Conservation (phyloP, 35 echinoderm and acorn worm genomes). For the Lytechinus pictus region DNA sequence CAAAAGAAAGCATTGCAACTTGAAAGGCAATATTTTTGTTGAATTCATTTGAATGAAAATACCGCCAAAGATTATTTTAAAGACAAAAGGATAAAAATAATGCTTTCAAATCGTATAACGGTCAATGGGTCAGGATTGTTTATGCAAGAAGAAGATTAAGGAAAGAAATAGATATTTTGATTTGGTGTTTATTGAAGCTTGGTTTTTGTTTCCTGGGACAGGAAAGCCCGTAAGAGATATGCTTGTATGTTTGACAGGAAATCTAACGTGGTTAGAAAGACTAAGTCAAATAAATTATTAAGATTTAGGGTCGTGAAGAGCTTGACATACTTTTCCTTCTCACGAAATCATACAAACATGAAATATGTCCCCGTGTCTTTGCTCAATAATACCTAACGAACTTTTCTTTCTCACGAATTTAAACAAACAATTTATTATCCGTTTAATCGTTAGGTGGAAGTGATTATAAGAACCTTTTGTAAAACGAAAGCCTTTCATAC, state of each 20-base stretch:
- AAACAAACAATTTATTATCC: background rate
- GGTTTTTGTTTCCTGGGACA: background rate
- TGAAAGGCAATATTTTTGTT: too few species aligned
- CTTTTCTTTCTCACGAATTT: background rate
- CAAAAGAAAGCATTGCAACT: too few species aligned
- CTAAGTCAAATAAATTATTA: background rate
- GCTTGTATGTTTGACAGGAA: background rate
- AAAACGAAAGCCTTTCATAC: too few species aligned
- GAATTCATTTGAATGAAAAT: background rate
- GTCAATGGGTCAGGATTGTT: constrained; percentile 1
- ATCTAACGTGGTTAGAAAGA: background rate
- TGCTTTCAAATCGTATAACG: background rate
- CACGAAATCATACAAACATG: background rate
- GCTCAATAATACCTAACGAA: background rate
- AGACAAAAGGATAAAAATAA: background rate
- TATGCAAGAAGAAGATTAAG: constrained; percentile 9
- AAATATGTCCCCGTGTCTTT: background rate
- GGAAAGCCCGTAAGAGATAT: constrained; percentile 10
- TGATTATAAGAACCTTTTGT: background rate
- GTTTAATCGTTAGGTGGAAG: background rate
- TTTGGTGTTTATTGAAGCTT: constrained; percentile 13
- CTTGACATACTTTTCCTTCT: background rate
- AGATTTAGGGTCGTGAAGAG: background rate
- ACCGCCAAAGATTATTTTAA: background rate
- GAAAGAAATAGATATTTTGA: constrained; percentile 9